Base-by-base conservation (phyloP, 2,113 vertebrate genomes). In the Rhombomys opimus region DNA sequence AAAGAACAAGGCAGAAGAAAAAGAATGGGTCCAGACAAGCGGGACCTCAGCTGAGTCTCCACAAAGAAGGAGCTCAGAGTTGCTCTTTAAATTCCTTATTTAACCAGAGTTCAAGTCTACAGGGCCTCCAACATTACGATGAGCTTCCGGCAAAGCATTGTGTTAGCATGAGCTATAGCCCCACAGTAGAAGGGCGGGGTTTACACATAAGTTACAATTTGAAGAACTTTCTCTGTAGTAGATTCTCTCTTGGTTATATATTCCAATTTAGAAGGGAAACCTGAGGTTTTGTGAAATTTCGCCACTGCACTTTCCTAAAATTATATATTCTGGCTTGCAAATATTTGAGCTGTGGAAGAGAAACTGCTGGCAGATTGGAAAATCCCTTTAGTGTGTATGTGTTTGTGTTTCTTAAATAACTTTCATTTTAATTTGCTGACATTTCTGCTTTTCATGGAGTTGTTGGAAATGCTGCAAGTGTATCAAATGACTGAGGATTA, bases 31-130 rank as follows among this genome's bases (percentile, higher is more conserved):
- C 0, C 7, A 35, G n/a, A 20, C 22, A 5, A 7, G 7, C 5
- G 7, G 2, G 1, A 17, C 8, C 27, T 3, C 20, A 25, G 22
- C 30, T 22, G 11, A 13, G 2, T 77, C n/a, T 52, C 23, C 25
- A 20, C 1, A 8, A 20, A 59, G 57, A 4, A 18, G 17, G 6
- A 14, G 15, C 0, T 0, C 9, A 17, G 4, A 2, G 50, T n/a
- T 38, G 17, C 27, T 68, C 32, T 80, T 78, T 22, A 6, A 4
- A 0, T 52, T 89, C 32, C 25, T 20, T 17, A 13, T 5, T 0
- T 22, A 18, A 5, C 35, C 11, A 0, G 2, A 77, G 9, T 12
- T 73, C 54, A 22, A 20, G 30, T 0, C 30, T 4, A 2, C 18
- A 1, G 9, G 8, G 30, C 22, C 11, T 46, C 3, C 2, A 6